Conservation (phyloP, 2,797 vertebrate genomes). For the Rhinophrynus dorsalis region DNA sequence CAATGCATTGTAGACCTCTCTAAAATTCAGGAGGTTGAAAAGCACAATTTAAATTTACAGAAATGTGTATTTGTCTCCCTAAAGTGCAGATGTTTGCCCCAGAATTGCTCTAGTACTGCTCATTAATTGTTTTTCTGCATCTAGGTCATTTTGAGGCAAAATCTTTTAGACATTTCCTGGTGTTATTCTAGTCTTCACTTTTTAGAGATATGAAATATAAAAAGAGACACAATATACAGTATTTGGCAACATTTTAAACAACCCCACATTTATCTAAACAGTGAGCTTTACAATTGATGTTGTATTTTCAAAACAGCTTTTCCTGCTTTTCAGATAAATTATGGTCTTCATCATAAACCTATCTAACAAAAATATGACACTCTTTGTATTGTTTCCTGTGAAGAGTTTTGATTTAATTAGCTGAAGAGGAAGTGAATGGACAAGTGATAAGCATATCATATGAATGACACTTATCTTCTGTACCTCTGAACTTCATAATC, state of each 20-base stretch:
- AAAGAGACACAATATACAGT: neutral
- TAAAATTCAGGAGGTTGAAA: too few species aligned
- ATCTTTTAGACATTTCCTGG: neutral
- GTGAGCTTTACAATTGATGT: conserved; percentile 58
- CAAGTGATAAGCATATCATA: conserved; percentile 69
- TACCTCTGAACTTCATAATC: conserved; percentile 75
- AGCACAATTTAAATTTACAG: too few species aligned
- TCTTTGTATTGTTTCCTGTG: conserved; percentile 72
- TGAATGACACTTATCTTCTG: conserved; percentile 71
- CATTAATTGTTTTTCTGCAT: neutral
- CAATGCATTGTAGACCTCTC: too few species aligned
- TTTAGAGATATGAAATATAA: neutral
- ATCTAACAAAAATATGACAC: conserved; percentile 41
- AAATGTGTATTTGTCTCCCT: too few species aligned
- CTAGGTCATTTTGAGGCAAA: neutral
- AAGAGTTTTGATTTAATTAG: conserved; percentile 74
- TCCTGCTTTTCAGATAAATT: conserved; percentile 74
- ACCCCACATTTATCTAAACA: conserved; percentile 28
- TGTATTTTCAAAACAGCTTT: conserved; percentile 63
- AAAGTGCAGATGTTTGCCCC: too few species aligned
- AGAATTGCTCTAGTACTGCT: neutral
- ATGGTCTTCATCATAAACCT: conserved; percentile 26
- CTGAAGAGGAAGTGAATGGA: conserved; percentile 75
- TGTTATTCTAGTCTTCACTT: neutral
- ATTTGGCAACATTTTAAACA: conserved; percentile 33